Base-by-base conservation (phyloP, 2,113 vertebrate species). In the Forbesichthys papilliferus region DNA sequence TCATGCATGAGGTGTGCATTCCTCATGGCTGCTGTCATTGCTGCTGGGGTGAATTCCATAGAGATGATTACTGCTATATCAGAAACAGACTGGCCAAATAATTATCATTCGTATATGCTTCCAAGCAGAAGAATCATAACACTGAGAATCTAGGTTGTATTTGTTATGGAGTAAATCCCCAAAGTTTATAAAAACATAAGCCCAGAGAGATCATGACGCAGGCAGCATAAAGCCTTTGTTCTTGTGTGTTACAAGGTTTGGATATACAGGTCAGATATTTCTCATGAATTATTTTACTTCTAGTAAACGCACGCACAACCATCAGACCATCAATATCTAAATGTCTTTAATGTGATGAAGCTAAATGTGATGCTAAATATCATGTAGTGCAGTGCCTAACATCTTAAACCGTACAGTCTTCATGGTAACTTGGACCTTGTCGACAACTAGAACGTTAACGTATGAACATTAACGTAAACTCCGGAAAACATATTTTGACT, bases 1-100 rank as follows among this genome's bases (percentile, higher is more conserved):
- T 66, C 79, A 78, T 61, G 80, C 85, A 78, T 72, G 71, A 88
- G 63, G 77, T 79, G 77, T 36, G 33, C 84, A 87, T 87, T 90
- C 83, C 61, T 48, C 47, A 36, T 65, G 64, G 66, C 71, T 84
- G 68, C 68, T 80, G 82, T 88, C 86, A 88, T 74, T 69, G 65
- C 69, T 80, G 66, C 57, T 76, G 78, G 55, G 59, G 66, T 75
- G 51, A 53, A 68, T 74, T 80, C 78, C 56, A 56, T 36, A 81
- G 48, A 60, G 73, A 78, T 71, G 60, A 74, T 69, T 80, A 75
- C 52, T 64, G 51, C 71, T 64, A 13, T 72, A 85, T 84, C 73
- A 83, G 66, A 87, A 86, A 80, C 83, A 87, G 79, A 83, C 65
- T 47, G 6, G 18, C 62, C 58, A 2, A 66, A 81, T 69, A 86